Percentiles rank a stretch among this genome's conserved stretches.
Evolutionary conservation across 2,797 vertebrate genomes (phyloP).

Genomic region (Pempheris klunzingeri): DNA sequence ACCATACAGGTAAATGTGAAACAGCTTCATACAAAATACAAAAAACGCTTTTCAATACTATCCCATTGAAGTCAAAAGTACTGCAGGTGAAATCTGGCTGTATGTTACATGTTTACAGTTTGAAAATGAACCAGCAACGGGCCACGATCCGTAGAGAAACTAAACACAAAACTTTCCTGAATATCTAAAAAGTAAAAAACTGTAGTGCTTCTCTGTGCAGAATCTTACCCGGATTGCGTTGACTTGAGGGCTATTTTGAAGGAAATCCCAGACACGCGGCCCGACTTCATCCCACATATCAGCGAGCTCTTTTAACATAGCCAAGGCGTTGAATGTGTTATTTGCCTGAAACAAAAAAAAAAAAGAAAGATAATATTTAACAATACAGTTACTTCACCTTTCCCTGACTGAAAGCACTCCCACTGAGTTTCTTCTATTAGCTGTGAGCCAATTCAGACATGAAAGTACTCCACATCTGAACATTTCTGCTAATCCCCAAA

Average conservation of each 20-base stretch:
- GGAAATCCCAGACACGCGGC: conserved; percentile 89
- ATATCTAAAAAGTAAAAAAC: not conserved
- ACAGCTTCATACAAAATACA: not conserved
- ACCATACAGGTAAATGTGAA: too few relatives aligned
- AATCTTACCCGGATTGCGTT: conserved; percentile 87
- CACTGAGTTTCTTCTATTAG: conserved; percentile 33
- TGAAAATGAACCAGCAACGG: not conserved
- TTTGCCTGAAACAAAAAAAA: conserved; percentile 87
- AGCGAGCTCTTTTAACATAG: conserved; percentile 88
- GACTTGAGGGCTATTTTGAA: conserved; percentile 89
- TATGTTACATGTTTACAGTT: not conserved
- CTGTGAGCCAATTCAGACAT: conserved; percentile 42
- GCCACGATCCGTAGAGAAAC: not conserved
- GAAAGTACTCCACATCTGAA: conserved; percentile 49
- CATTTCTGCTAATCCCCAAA: conserved; percentile 58
- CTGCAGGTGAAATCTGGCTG: not conserved
- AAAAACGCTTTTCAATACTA: too few relatives aligned
- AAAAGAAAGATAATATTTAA: conserved; percentile 33
- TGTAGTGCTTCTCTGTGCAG: too few relatives aligned
- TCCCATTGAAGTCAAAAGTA: not conserved
- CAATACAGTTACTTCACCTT: conserved; percentile 20
- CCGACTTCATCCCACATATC: conserved; percentile 91
- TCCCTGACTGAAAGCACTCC: conserved; percentile 4
- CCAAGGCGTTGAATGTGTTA: conserved; percentile 90
- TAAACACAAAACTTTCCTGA: not conserved